Conservation (phyloP, 2,888 invertebrate species). For the Hecatera dysodea region DNA sequence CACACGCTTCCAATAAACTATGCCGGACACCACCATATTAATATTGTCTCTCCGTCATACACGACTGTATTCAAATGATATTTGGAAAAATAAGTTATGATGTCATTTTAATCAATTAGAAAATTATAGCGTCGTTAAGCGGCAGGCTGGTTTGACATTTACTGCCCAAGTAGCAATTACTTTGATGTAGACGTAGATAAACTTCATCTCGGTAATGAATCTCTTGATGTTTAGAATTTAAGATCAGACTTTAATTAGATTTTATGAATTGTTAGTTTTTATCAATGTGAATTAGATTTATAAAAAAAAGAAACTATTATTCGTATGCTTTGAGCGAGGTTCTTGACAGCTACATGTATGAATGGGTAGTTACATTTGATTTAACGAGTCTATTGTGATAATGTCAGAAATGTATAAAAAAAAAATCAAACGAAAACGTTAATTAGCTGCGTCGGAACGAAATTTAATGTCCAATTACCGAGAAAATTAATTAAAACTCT, state of each 20-base stretch:
- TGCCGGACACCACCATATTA: conserved; percentile 51
- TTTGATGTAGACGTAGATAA: conserved; percentile 55
- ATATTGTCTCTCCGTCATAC: conserved; percentile 30
- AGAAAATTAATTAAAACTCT: conserved; percentile 52
- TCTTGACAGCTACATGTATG: conserved; percentile 62
- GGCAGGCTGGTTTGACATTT: conserved; percentile 53
- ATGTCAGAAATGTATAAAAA: conserved; percentile 47
- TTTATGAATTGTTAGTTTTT: conserved; percentile 56
- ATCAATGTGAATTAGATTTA: conserved; percentile 49
- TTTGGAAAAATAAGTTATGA: conserved; percentile 54
- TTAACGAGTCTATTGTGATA: conserved; percentile 57
- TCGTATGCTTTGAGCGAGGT: conserved; percentile 39
- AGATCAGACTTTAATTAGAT: conserved; percentile 43
- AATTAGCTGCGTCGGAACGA: conserved; percentile 64
- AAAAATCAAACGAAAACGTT: conserved; percentile 58
- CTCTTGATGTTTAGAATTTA: conserved; percentile 40
- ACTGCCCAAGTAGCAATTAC: conserved; percentile 49
- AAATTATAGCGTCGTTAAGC: conserved; percentile 54
- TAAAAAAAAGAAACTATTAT: conserved; percentile 47
- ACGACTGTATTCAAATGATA: conserved; percentile 36
- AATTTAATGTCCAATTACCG: conserved; percentile 67
- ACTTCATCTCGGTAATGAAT: conserved; percentile 50
- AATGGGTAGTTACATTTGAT: conserved; percentile 60
- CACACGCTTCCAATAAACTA: conserved; percentile 71
- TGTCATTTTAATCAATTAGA: conserved; percentile 63